These are phyloP conservation scores for Empidonax alnorum DNA, from an alignment of 2,113 vertebrate genomes.

Conservation along the genomic window DNA sequence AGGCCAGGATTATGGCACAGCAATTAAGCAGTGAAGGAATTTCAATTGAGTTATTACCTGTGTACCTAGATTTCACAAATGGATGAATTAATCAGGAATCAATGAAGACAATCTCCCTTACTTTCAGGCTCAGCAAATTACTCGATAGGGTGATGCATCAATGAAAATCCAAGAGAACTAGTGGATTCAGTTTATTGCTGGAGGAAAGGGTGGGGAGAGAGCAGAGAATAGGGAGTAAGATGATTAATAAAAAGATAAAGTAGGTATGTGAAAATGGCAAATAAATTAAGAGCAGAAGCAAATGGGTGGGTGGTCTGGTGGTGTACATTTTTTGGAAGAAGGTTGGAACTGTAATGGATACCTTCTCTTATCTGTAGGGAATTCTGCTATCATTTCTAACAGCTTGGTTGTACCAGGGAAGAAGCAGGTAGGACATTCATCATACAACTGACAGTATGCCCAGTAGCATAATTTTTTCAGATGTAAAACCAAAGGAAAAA, in stretches of 20 bases:
- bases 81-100: slow-evolving; percentile 46
- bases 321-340: neutral
- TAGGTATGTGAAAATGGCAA: neutral
- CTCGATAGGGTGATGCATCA: neutral
- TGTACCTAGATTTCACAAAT: slow-evolving; percentile 8
- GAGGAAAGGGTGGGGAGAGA: neutral
- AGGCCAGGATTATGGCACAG: neutral
- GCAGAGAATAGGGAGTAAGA: neutral
- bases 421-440: slow-evolving; percentile 16
- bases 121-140: slow-evolving; percentile 25
- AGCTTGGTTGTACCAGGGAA: neutral
- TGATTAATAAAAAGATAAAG: slow-evolving; percentile 9
- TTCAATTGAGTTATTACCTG: slow-evolving; percentile 46
- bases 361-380: neutral
- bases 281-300: neutral
- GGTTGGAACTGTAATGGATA: neutral
- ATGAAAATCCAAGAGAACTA: neutral
- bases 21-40: slow-evolving; percentile 29
- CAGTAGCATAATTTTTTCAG: neutral
- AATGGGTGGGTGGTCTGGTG: neutral
- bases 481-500: neutral
- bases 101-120: slow-evolving; percentile 12
- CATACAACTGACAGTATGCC: neutral
- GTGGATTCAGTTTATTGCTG: neutral
- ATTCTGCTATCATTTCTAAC: neutral